Evolutionary conservation across 2,113 vertebrate species (phyloP).

Genomic region (Meriones unguiculatus): DNA sequence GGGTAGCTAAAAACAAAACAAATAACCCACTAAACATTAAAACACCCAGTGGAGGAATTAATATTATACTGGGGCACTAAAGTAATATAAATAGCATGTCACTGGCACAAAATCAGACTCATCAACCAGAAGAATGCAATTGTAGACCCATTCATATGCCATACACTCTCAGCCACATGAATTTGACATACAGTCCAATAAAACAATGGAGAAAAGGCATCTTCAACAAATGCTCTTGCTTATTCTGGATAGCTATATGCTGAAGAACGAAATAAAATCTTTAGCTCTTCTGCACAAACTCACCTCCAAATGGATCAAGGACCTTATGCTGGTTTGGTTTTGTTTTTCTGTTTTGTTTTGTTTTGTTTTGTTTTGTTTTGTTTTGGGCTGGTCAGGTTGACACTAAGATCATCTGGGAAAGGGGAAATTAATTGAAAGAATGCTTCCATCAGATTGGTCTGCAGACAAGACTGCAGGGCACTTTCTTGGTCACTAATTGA

Average conservation of each 20-base stretch:
- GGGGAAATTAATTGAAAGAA: not conserved
- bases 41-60: no score
- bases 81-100: not conserved
- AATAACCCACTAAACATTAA: not conserved
- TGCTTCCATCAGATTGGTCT: not conserved
- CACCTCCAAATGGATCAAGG: not conserved
- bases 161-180: not conserved
- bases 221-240: not conserved
- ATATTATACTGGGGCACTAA: not conserved
- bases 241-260: not conserved
- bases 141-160: not conserved
- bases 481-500: no score
- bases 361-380: no score
- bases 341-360: no score
- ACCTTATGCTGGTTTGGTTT: not conserved
- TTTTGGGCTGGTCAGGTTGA: not conserved
- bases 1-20: no score
- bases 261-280: not conserved
- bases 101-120: not conserved
- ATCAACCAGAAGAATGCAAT: no score
- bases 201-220: not conserved
- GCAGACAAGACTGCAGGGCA: not conserved
- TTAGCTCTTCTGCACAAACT: not conserved
- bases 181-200: not conserved
- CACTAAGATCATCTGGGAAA: not conserved